Evolutionary conservation across 2,888 invertebrate genomes (phyloP).

Genomic region (Epinotia ramella): DNA sequence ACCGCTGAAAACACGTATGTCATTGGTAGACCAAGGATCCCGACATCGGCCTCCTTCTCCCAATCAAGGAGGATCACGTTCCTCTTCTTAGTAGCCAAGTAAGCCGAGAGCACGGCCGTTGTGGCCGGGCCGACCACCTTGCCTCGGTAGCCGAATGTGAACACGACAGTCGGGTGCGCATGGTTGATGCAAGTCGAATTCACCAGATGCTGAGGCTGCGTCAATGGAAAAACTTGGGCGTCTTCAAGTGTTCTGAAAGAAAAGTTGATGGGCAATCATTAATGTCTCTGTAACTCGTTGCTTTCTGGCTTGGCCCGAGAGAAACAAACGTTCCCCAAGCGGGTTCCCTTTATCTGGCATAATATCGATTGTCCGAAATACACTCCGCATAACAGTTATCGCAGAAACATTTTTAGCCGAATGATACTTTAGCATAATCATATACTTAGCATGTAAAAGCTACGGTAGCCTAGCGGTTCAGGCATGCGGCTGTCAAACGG

Average conservation of each 20-base stretch:
- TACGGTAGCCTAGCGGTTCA: too few species aligned
- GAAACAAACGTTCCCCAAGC: too few species aligned
- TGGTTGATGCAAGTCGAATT: slow-evolving; percentile 66
- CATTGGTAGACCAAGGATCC: slow-evolving; percentile 66
- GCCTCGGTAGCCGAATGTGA: slow-evolving; percentile 78
- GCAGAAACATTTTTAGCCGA: too few species aligned
- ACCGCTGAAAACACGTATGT: slow-evolving; percentile 72
- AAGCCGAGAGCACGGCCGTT: slow-evolving; percentile 68
- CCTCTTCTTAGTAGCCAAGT: slow-evolving; percentile 68
- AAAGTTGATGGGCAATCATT: slow-evolving; percentile 1
- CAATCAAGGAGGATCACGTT: slow-evolving; percentile 78
- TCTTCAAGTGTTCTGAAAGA: slow-evolving; percentile 64
- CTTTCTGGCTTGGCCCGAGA: too few species aligned
- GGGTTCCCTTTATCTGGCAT: too few species aligned
- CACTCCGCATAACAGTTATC: too few species aligned
- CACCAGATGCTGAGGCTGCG: slow-evolving; percentile 55
- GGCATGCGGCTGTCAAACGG: too few species aligned
- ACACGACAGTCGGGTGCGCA: slow-evolving; percentile 67
- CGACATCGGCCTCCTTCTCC: slow-evolving; percentile 75
- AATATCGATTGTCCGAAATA: too few species aligned
- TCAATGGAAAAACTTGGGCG: slow-evolving; percentile 61
- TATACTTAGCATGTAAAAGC: too few species aligned
- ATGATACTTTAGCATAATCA: too few species aligned
- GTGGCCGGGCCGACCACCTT: slow-evolving; percentile 70
- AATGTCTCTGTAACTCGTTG: too few species aligned